Base-by-base conservation (phyloP, 64 coral and sea anemone genomes). In the Actinia tenebrosa region DNA sequence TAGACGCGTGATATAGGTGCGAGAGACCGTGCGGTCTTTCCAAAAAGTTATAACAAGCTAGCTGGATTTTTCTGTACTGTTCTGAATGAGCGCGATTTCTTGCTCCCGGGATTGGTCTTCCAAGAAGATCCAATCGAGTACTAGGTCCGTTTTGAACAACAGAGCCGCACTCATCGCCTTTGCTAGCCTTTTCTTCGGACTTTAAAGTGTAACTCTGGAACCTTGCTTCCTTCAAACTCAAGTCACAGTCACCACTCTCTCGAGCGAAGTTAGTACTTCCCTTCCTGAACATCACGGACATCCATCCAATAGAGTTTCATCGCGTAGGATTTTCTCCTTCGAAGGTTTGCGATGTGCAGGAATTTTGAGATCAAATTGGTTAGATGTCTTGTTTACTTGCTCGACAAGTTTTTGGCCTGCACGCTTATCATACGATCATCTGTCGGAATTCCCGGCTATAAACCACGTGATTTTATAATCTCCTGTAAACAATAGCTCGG, bases 41-140 rank as follows among this genome's bases (percentile, higher is more conserved):
- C 59, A 84, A 84, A 84, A 84, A 84, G 83, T 84, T 84, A 53
- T 84, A 84, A 23, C 83, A 84, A 3, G 53, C 53, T 25, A 84
- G 23, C 42, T 84, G 83, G 3, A 84, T 54, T 63, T 53, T 56
- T 56, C 83, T 56, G 52, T 84, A 84, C 7, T 60, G 42, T 53
- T 84, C 83, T n/a, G 83, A 84, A 60, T 62, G 83, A 16, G 53
- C 43, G 4, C 83, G 56, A 60, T 84, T 27, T 84, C 52, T 84
- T 10, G 83, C 25, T 43, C 83, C 83, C 18, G 83, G 47, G 17
- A 84, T 63, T 9, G 83, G 83, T 84, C 83, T 59, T 27, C 83
- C 83, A 18, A 84, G 83, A 3, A 84, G 52, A 63, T 84, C 83
- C 20, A 84, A 10, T 25, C 83, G 53, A 19, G 15, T 53, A 18